phyloP scores from a whole-genome alignment of 1,140 invertebrate genomes.

The Macrostomum lignano region DNA sequence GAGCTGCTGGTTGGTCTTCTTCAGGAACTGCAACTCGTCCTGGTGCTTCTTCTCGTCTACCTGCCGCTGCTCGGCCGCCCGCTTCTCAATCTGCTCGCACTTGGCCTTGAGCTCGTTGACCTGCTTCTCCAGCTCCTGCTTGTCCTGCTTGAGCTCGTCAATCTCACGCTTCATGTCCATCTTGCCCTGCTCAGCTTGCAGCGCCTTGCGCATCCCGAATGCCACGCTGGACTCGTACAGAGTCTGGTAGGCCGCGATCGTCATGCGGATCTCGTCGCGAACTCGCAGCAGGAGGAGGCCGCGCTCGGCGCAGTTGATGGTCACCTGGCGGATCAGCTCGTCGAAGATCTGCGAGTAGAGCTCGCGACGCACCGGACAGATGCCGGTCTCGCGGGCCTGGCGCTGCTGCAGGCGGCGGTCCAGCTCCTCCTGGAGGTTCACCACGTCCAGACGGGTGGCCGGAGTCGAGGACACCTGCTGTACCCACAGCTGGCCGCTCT shows the following conservation, averaged over 20 bases:
- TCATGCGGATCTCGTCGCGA: constrained; percentile 76
- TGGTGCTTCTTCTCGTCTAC: constrained; percentile 63
- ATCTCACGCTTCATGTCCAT: constrained; percentile 37
- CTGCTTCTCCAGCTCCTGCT: constrained; percentile 42
- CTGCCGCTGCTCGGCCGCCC: constrained; percentile 47
- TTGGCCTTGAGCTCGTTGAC: constrained; percentile 50
- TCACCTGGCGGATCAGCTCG: constrained; percentile 69
- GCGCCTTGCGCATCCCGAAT: constrained; percentile 85
- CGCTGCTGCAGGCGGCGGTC: constrained; percentile 53
- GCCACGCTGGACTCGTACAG: constrained; percentile 86
- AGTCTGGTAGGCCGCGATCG: constrained; percentile 66
- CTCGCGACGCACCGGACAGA: constrained; percentile 59
- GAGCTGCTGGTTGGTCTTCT: constrained; percentile 66
- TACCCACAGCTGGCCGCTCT: constrained; percentile 33
- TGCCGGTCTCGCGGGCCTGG: constrained; percentile 63
- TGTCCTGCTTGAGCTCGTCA: constrained; percentile 37
- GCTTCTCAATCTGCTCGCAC: constrained; percentile 50
- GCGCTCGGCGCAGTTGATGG: constrained; percentile 79
- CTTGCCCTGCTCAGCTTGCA: constrained; percentile 44
- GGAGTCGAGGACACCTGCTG: constrained; percentile 49
- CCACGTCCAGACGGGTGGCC: constrained; percentile 58
- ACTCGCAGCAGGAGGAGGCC: constrained; percentile 67
- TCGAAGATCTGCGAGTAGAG: constrained; percentile 66
- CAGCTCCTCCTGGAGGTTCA: constrained; percentile 62
- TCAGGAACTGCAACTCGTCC: constrained; percentile 61